A percentile compares a stretch with the other conserved stretches of the same genome.
Evolutionary conservation across 2,888 invertebrate genomes (phyloP).

Genomic region (Lepidochrysops patricia): DNA sequence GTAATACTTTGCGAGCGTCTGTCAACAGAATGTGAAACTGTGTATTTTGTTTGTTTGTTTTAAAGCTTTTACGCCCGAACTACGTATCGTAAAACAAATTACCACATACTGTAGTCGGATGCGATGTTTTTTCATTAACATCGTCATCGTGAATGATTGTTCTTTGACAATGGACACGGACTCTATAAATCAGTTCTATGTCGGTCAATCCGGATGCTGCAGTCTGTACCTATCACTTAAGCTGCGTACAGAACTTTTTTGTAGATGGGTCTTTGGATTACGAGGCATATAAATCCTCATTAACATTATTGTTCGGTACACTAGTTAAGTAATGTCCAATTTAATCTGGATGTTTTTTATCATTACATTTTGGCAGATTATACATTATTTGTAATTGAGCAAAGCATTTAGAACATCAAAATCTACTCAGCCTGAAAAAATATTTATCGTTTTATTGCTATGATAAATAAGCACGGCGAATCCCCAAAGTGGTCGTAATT

Average conservation of each 20-base stretch:
- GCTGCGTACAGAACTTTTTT: not conserved
- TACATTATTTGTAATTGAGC: not conserved
- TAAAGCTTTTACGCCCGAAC: not conserved
- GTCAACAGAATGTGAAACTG: not conserved
- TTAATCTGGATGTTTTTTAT: no score
- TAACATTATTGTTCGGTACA: not conserved
- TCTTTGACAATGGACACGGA: not conserved
- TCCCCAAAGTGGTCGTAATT: not conserved
- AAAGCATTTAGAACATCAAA: not conserved
- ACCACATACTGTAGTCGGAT: not conserved
- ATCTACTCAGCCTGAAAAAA: not conserved
- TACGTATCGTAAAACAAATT: not conserved
- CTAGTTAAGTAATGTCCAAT: not conserved
- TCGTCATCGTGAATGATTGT: not conserved
- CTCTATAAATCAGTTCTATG: not conserved
- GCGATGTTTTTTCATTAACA: not conserved
- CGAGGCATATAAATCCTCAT: not conserved
- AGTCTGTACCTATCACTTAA: not conserved
- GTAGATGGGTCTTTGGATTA: not conserved
- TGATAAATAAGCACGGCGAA: not conserved
- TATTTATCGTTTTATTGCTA: not conserved
- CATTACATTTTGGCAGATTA: not conserved
- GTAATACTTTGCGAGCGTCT: not conserved
- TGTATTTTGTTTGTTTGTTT: conserved; percentile 3
- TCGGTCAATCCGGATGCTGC: conserved; percentile 1